Base-by-base conservation (phyloP, 2,888 invertebrate species). In the Drosophila falleni region DNA sequence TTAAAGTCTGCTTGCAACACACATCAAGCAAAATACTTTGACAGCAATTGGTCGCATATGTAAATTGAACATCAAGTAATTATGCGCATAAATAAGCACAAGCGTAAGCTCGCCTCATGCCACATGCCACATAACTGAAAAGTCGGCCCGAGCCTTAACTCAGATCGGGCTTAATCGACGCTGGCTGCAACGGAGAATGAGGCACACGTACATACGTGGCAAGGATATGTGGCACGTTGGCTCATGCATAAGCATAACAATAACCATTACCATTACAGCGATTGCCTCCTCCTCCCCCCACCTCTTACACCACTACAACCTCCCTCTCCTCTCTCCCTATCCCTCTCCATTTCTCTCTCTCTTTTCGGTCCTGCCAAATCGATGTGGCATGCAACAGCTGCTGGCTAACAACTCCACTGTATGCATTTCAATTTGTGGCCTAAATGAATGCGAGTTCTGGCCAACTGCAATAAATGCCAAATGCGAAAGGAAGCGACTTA, bases 321-420 rank as follows among this genome's bases (percentile, higher is more conserved):
- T 11, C 16, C 42, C 46, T 6, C n/a, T 15, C 31, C n/a, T n/a
- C n/a, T n/a, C n/a, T n/a, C n/a, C n/a, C n/a, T n/a, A n/a, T 16
- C 16, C 33, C 15, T n/a, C 15, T 13, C 16, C 33, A 13, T n/a
- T 13, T 13, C 13, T 15, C 6, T 3, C 44, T n/a, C 31, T 29
- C 11, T 74, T 74, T 3, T 23, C 3, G 23, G 42, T 37, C 64
- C 35, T 65, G 60, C 60, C 86, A 63, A 69, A 78, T 73, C 80
- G 78, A 74, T 89, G 87, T 71, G 87, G 89, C 89, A 89, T 87
- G 84, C 84, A 89, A 89, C 84, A 85, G 87, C 84, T 84, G 84
- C 59, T 54, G 66, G 67, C 60, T 71, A 33, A 74, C 83, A 85
- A 72, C 75, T 74, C 69, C 68, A 49, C 47, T 26, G 26, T 29